phyloP scores from a whole-genome alignment of 2,888 invertebrate genomes.

The Ischnura elegans region DNA sequence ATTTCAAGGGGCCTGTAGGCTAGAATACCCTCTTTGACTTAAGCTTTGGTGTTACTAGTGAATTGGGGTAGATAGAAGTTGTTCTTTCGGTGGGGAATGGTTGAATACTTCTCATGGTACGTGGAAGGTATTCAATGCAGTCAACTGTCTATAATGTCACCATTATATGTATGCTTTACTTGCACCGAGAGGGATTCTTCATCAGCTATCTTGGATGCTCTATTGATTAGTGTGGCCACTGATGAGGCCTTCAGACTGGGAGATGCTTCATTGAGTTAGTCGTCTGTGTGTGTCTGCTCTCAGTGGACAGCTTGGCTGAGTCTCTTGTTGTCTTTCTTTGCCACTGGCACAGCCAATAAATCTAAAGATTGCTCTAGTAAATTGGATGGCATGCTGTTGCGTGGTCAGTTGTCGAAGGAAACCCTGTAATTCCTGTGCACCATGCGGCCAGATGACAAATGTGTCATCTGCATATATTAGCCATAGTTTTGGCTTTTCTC shows the following conservation, averaged over 20 bases:
- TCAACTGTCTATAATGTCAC: no score
- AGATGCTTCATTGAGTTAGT: slow-evolving; percentile 53
- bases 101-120: no score
- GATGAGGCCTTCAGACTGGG: background rate
- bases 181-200: background rate
- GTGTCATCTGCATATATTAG: no score
- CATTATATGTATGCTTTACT: background rate
- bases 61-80: no score
- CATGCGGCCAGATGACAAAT: no score
- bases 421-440: no score
- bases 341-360: slow-evolving; percentile 71
- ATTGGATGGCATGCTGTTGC: background rate
- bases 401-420: background rate
- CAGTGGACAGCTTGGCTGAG: slow-evolving; percentile 71
- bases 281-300: slow-evolving; percentile 70
- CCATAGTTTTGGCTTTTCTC: no score
- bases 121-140: no score
- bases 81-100: no score
- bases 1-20: no score
- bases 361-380: background rate
- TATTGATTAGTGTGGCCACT: background rate
- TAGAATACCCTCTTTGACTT: no score
- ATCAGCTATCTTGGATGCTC: background rate
- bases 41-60: no score
- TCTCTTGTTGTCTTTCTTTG: slow-evolving; percentile 68